Percentiles rank a stretch among this genome's conserved stretches.
phyloP scores from a whole-genome alignment of 2,113 vertebrate genomes.

The Gobio gobio region DNA sequence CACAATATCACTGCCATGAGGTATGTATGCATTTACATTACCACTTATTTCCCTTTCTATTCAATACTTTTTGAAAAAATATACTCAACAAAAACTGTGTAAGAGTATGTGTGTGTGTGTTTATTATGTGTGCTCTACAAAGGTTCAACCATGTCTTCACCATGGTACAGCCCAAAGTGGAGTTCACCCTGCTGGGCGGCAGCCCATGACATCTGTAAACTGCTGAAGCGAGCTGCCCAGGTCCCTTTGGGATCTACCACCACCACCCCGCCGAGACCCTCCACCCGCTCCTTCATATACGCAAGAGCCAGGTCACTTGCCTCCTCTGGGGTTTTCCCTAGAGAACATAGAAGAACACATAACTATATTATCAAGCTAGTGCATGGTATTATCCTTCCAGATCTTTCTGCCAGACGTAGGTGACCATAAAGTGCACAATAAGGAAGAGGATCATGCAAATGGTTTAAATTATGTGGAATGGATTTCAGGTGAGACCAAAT shows the following conservation, averaged over 20 bases:
- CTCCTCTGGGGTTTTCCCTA: slow-evolving; percentile 82
- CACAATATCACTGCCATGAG: background rate
- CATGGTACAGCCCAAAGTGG: slow-evolving; percentile 75
- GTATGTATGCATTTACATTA: background rate
- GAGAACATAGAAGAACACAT: slow-evolving; percentile 47
- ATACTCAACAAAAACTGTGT: background rate
- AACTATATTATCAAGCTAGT: too few relatives aligned
- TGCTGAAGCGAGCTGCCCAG: slow-evolving; percentile 87
- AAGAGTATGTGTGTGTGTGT: background rate
- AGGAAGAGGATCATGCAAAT: background rate
- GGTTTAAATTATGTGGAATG: background rate
- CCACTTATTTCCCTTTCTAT: background rate
- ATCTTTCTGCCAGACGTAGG: background rate
- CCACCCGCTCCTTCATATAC: slow-evolving; percentile 85
- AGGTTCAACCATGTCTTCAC: slow-evolving; percentile 70
- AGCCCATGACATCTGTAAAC: slow-evolving; percentile 88
- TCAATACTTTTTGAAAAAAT: background rate
- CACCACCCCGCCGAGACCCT: slow-evolving; percentile 83
- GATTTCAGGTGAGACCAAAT: background rate
- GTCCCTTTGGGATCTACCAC: slow-evolving; percentile 81
- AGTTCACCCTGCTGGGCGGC: slow-evolving; percentile 79
- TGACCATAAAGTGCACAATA: background rate
- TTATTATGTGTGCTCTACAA: slow-evolving; percentile 30
- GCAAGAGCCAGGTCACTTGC: slow-evolving; percentile 81
- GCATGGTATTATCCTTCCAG: background rate